Conservation (phyloP, 1,140 invertebrate species). For the Plutomurus gul region DNA sequence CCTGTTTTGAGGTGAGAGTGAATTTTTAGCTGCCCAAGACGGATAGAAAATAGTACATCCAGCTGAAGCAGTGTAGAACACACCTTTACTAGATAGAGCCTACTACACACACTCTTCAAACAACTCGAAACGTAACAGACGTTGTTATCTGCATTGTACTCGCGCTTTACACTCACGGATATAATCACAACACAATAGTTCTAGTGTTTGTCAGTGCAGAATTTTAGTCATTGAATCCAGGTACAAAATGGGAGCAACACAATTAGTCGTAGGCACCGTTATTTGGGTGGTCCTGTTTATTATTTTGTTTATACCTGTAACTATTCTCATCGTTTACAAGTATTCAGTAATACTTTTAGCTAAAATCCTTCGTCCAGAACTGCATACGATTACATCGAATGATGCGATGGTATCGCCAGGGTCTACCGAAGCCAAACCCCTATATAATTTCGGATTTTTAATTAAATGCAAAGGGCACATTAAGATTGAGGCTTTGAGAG, state of each 20-base stretch:
- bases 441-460: conserved; percentile 17
- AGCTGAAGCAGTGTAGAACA: too few species aligned
- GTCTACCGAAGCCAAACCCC: not conserved
- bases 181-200: too few species aligned
- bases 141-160: too few species aligned
- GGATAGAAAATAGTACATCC: too few species aligned
- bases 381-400: not conserved
- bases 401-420: not conserved
- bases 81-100: too few species aligned
- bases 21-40: too few species aligned
- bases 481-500: not conserved
- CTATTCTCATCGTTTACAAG: not conserved
- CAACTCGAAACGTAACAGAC: too few species aligned
- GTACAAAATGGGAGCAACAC: not conserved
- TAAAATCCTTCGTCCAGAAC: not conserved
- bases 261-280: not conserved
- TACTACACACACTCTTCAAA: too few species aligned
- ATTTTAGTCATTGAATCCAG: too few species aligned
- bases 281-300: not conserved
- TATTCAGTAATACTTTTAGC: not conserved
- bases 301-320: not conserved
- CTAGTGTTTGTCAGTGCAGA: too few species aligned
- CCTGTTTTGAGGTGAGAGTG: too few species aligned
- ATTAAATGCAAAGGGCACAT: not conserved
- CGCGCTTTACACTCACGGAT: too few species aligned